Conservation (phyloP, 1,140 invertebrate species). For the Procambarus clarkii region DNA sequence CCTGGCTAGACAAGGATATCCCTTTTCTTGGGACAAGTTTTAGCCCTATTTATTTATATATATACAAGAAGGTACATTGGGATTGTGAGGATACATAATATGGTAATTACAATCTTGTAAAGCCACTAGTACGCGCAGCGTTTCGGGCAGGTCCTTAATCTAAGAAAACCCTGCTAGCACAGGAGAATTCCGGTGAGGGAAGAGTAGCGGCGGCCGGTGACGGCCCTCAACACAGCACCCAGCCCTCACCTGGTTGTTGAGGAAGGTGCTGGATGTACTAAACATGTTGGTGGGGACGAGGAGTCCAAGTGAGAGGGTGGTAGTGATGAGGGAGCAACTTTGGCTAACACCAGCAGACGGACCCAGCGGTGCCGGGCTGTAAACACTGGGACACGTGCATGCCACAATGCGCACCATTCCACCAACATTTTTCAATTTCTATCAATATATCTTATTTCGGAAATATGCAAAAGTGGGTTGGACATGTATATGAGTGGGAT, state of each 20-base stretch:
- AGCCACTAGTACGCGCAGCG: neutral
- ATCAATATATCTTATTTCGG: too few species aligned
- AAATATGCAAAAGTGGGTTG: too few species aligned
- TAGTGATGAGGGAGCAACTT: neutral
- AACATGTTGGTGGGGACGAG: neutral
- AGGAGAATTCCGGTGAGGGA: too few species aligned
- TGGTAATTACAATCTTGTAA: neutral
- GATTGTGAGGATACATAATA: neutral
- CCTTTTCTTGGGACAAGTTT: too few species aligned
- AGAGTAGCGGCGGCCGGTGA: neutral
- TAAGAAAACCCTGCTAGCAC: neutral
- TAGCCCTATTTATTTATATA: neutral
- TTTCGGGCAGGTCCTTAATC: neutral
- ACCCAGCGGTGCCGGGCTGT: neutral
- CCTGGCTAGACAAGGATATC: too few species aligned
- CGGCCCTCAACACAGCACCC: neutral
- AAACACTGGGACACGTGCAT: neutral
- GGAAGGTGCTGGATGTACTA: neutral
- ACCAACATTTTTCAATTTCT: too few species aligned
- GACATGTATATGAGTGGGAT: too few species aligned
- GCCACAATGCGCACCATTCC: neutral
- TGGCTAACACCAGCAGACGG: too few species aligned
- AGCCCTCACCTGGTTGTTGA: neutral
- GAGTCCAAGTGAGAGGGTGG: neutral
- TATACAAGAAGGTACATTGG: neutral